phyloP scores from a whole-genome alignment of 2,113 vertebrate species.

The Gasterosteus nipponicus region DNA sequence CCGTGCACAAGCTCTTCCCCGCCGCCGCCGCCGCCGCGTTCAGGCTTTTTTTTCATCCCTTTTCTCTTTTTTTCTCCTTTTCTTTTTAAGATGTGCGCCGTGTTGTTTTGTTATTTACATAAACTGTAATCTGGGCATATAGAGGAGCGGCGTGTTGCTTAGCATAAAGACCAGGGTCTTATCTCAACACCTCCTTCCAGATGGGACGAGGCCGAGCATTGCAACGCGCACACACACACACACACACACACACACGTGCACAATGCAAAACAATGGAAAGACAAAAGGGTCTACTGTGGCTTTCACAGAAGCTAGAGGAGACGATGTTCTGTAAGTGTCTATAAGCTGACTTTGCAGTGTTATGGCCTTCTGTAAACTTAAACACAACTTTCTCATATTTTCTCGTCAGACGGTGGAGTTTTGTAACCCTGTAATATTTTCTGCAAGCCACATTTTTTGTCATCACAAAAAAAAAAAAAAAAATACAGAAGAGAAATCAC shows the following conservation, averaged over 20 bases:
- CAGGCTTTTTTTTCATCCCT: constrained; percentile 7
- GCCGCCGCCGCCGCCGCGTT: constrained; percentile 18
- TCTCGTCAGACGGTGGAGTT: background rate
- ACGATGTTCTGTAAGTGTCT: background rate
- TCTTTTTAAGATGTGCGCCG: constrained; percentile 52
- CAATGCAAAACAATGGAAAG: constrained; percentile 58
- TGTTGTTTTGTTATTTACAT: constrained; percentile 81
- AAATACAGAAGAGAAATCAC: background rate
- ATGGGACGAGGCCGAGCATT: constrained; percentile 65
- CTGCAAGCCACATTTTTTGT: background rate
- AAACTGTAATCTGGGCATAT: constrained; percentile 76
- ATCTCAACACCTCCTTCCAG: constrained; percentile 75
- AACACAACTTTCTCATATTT: background rate
- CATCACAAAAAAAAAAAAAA: background rate
- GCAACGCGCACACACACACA: constrained; percentile 31
- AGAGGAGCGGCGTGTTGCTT: constrained; percentile 69
- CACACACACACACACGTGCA: constrained; percentile 10
- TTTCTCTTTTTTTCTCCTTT: background rate
- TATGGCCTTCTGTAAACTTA: background rate
- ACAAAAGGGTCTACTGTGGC: constrained; percentile 46
- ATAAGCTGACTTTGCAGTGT: background rate
- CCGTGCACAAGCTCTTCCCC: background rate
- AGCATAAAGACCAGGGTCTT: constrained; percentile 81
- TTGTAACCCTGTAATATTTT: background rate
- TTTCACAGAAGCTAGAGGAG: constrained; percentile 31